Evolutionary conservation across 2,888 invertebrate genomes (phyloP).

Genomic region (Pseudoips prasinana): DNA sequence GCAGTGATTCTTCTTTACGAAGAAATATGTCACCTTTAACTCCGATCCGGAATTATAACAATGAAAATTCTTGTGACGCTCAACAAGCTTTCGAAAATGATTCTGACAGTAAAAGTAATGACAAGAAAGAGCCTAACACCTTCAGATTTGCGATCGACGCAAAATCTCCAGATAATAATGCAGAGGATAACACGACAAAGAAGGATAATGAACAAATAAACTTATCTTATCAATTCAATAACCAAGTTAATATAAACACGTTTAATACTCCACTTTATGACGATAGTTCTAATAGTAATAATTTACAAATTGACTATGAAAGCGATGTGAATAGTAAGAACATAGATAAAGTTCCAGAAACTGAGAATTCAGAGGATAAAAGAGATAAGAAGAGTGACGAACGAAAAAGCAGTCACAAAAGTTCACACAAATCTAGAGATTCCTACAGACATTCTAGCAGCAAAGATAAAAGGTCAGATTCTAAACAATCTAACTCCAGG

Average conservation of each 20-base stretch:
- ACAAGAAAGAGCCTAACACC: constrained; percentile 59
- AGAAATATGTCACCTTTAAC: constrained; percentile 76
- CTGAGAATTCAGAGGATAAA: constrained; percentile 60
- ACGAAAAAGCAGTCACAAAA: constrained; percentile 59
- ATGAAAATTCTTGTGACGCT: constrained; percentile 75
- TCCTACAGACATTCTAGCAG: constrained; percentile 65
- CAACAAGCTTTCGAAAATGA: constrained; percentile 73
- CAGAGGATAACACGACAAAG: constrained; percentile 52
- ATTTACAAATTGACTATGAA: constrained; percentile 72
- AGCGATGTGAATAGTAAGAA: constrained; percentile 75
- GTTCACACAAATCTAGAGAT: constrained; percentile 67
- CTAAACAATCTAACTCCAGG: constrained; percentile 63
- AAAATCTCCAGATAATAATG: constrained; percentile 54
- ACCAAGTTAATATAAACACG: constrained; percentile 65
- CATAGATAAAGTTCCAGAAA: constrained; percentile 56
- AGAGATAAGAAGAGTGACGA: constrained; percentile 62
- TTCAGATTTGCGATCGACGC: constrained; percentile 69
- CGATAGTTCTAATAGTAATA: constrained; percentile 73
- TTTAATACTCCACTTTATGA: constrained; percentile 67
- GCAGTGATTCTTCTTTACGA: constrained; percentile 66
- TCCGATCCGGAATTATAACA: constrained; percentile 71
- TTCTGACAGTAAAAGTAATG: constrained; percentile 48
- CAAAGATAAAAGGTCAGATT: constrained; percentile 64
- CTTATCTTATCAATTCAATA: constrained; percentile 62
- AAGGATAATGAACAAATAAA: constrained; percentile 51